Base-by-base conservation (phyloP, 2,888 invertebrate genomes). In the Hydroisotoma schaefferi region DNA sequence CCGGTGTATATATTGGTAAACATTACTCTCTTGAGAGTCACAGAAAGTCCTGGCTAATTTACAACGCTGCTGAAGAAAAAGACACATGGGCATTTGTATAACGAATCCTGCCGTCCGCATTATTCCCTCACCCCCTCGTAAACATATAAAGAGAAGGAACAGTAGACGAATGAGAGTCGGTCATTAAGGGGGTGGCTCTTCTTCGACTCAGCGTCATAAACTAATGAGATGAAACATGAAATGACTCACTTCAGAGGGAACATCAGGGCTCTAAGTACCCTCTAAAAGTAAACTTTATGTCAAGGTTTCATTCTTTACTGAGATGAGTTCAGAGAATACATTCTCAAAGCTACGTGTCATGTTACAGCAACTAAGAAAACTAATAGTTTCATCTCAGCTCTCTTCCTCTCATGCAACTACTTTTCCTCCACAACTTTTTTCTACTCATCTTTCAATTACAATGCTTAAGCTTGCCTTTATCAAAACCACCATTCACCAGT, bases 211-310 rank as follows among this genome's bases (percentile, higher is more conserved):
- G 63, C 59, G 57, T 68, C 68, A 66, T 70, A 68, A 70, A 70
- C 65, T 70, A 70, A 70, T 70, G 70, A 68, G 68, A 70, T 70
- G 70, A 67, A 57, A 66, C 65, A 63, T 61, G 66, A 65, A 68
- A 67, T 70, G 66, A 67, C 67, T 70, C 66, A 59, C 62, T 59
- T 54, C 47, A 53, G 59, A 59, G 61, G 62, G 52, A 63, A 40
- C 49, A 62, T 54, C 57, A 55, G 28, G 28, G 56, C 48, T 53
- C 57, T 54, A 58, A 65, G 57, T 57, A 63, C 59, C 56, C 65
- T 53, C 53, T 65, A 65, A 65, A 38, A 65, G 59, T 59, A 59
- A 65, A 61, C 54, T 59, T 65, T 61, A 65, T 65, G 59, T 48
- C 55, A 51, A 54, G 54, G 47, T 38, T 52, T 46, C 52, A 12